Base-by-base conservation (phyloP, 1,140 invertebrate genomes). In the Papilio polytes region DNA sequence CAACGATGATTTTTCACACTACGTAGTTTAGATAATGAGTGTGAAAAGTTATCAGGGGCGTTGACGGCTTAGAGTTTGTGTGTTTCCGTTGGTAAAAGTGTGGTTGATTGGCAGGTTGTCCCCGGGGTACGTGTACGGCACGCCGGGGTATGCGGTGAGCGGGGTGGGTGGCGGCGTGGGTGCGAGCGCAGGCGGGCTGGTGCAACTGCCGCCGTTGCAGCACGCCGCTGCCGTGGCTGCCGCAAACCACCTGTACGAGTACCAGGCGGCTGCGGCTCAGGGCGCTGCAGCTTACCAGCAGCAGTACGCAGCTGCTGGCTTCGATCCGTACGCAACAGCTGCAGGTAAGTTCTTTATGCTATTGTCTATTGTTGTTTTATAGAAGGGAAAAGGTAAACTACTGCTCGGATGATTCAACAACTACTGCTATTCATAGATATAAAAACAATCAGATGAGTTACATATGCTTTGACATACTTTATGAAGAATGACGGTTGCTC, bases 41-140 rank as follows among this genome's bases (percentile, higher is more conserved):
- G 81, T 81, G 82, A 84, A 80, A 85, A 82, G 83, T 81, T 82
- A 85, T 88, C 80, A 74, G 73, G 79, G 79, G 78, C 66, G 79
- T 74, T 66, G 44, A 51, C 20, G 73, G 73, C 73, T 74, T 74
- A 26, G n/a, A 73, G 22, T 44, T 2, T 26, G 44, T 46, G 9
- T 20, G 12, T 74, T 15, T 20, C 20, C 12, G 73, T 74, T 74
- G 22, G 20, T 74, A 22, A 44, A 46, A 44, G 41, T 63, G 46
- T 18, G 0, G 13, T 78, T 12, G 51, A 63, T 80, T 83, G 84
- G 82, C 96, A 97, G 97, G 90, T 96, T 97, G 87, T 97, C 97
- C 81, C 97, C 97, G 44, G 96, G 97, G 15, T 98, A 97, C 92
- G 96, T 97, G 92, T 97, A 97, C 90, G 97, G 97, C 81, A 96